Base-by-base conservation (phyloP, 2,797 vertebrate genomes). In the Poeciliopsis paucimaculata region DNA sequence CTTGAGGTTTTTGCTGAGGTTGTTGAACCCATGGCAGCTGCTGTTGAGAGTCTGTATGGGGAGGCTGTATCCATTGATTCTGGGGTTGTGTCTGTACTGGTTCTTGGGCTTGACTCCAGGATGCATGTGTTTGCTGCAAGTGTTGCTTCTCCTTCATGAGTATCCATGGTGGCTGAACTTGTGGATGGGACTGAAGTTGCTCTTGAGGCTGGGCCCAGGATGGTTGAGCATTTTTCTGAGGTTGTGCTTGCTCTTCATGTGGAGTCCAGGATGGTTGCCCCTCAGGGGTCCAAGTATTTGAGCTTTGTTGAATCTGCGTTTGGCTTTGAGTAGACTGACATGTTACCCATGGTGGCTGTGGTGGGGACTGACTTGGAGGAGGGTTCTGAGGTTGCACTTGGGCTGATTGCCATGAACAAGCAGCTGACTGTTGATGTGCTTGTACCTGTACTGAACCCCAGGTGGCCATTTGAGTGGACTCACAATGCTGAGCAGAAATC, bases 11-110 rank as follows among this genome's bases (percentile, higher is more conserved):
- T 73, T 94, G 95, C 43, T 96, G 95, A 4, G 94, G 94, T 92
- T 94, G 95, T 82, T 96, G 94, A 80, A 95, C 90, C 93, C 96
- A 96, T 3, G 93, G 79, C 23, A 90, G 83, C 73, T 92, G 91
- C 71, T 83, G 88, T 70, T 88, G 88, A 83, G 87, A 73, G 9
- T 93, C 87, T 45, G 82, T 92, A 73, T 95, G 95, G 26, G 94
- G 92, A 91, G 92, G 93, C 83, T 95, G 95, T 79, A 95, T 91
- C 92, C 96, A 96, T 2, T 95, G 86, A 72, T 93, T 83, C 46
- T 91, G 93, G 0, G 95, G 87, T 53, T 95, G 94, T 2, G 95
- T 95, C 47, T 93, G 92, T 75, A 89, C 75, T 81, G 86, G 82
- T 85, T 93, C 91, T 81, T 93, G 94, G 57, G 89, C 74, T 79